Conservation (phyloP, 2,888 invertebrate genomes). For the Agrenia bidenticulata region DNA sequence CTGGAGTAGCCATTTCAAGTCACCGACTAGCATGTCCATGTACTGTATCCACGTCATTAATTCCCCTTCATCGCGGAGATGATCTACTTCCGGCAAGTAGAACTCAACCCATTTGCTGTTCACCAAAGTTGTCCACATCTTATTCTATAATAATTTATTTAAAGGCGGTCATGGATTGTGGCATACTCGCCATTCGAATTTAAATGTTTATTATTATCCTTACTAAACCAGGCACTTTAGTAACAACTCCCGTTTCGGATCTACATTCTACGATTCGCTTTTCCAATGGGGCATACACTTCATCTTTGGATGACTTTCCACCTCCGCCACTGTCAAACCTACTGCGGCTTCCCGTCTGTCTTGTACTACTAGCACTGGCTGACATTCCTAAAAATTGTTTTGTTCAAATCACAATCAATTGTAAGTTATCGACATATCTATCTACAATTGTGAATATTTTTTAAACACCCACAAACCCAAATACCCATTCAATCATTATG, state of each 20-base stretch:
- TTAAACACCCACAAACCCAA: no score
- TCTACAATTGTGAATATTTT: no score
- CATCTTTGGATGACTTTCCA: not conserved
- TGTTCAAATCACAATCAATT: no score
- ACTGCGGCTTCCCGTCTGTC: not conserved
- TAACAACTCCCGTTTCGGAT: conserved; percentile 58
- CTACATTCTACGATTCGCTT: conserved; percentile 35
- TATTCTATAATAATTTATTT: conserved; percentile 58
- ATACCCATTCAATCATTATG: no score
- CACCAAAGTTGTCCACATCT: conserved; percentile 62
- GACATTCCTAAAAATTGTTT: conserved; percentile 7
- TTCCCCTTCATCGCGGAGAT: conserved; percentile 59
- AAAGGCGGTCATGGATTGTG: no score
- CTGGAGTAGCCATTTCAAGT: conserved; percentile 69
- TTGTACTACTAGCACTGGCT: not conserved
- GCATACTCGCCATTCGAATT: conserved; percentile 14
- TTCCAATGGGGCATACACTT: conserved; percentile 32
- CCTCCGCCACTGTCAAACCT: not conserved
- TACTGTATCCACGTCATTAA: conserved; percentile 68
- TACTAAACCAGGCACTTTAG: conserved; percentile 67
- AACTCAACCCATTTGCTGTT: conserved; percentile 61
- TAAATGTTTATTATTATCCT: conserved; percentile 51
- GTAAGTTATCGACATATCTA: no score
- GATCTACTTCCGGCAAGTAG: conserved; percentile 58
- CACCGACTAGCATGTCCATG: conserved; percentile 63